phyloP scores from a whole-genome alignment of 2,797 vertebrate species.

The Pelodytes ibericus region DNA sequence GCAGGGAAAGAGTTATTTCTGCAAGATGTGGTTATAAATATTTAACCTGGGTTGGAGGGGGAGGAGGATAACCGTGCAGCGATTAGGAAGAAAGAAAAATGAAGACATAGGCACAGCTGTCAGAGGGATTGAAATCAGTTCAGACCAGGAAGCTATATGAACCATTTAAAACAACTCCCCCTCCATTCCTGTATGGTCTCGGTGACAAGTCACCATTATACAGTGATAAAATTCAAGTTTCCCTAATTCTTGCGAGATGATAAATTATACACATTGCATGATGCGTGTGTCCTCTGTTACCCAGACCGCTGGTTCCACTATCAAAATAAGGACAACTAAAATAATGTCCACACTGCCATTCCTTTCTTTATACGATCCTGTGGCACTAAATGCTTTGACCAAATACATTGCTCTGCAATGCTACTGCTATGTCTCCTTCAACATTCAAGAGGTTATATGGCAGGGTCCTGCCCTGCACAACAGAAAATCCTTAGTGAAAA shows the following conservation, averaged over 20 bases:
- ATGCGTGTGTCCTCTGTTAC: conserved; percentile 2
- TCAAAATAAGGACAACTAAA: neutral
- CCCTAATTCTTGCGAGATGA: conserved; percentile 21
- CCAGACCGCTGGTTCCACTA: neutral
- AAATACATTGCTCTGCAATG: conserved; percentile 38
- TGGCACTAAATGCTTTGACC: conserved; percentile 5
- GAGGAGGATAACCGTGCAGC: conserved; percentile 15
- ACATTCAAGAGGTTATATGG: neutral
- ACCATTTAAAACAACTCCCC: conserved; percentile 12
- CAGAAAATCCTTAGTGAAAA: neutral
- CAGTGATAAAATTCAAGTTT: conserved; percentile 48
- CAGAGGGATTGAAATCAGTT: conserved; percentile 14
- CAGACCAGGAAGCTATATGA: conserved; percentile 26
- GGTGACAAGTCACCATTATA: conserved; percentile 23
- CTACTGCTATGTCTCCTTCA: conserved; percentile 5
- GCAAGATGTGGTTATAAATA: conserved; percentile 29
- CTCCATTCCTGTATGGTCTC: conserved; percentile 7
- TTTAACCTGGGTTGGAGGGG: conserved; percentile 12
- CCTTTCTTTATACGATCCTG: conserved; percentile 10
- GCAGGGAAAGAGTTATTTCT: conserved; percentile 29
- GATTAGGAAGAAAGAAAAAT: conserved; percentile 2
- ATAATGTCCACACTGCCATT: neutral
- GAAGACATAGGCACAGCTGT: conserved; percentile 35
- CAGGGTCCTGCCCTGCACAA: conserved; percentile 51
- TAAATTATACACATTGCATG: conserved; percentile 18